Evolutionary conservation across 2,888 invertebrate species (phyloP).

Genomic region (Sesamia inferens): DNA sequence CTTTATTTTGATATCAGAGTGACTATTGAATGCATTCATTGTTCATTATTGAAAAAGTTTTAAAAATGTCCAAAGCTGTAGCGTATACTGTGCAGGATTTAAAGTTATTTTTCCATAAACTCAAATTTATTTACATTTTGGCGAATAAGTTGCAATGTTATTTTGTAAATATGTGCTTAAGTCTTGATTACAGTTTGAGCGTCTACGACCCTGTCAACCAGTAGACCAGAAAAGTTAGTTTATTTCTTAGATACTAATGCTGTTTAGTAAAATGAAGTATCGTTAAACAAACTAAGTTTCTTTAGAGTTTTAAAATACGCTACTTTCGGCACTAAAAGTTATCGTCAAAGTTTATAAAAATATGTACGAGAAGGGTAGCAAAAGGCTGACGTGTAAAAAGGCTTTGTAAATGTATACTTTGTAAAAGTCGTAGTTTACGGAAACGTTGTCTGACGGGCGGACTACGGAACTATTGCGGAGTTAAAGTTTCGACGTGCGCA

Average conservation of each 20-base stretch:
- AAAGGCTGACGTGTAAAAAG: constrained; percentile 48
- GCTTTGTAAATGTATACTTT: constrained; percentile 46
- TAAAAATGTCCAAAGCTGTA: too few relatives aligned
- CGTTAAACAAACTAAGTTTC: constrained; percentile 1
- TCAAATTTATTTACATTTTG: too few relatives aligned
- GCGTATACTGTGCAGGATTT: too few relatives aligned
- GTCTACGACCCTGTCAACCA: neutral
- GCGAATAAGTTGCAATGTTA: too few relatives aligned
- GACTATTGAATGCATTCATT: too few relatives aligned
- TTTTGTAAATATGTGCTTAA: neutral
- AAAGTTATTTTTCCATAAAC: too few relatives aligned
- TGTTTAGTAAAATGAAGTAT: constrained; percentile 9
- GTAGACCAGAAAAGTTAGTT: neutral
- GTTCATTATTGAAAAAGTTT: too few relatives aligned
- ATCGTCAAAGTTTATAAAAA: constrained; percentile 46
- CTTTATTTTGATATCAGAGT: too few relatives aligned
- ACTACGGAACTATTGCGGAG: constrained; percentile 32
- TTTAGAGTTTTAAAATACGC: constrained; percentile 8
- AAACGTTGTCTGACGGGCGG: constrained; percentile 8
- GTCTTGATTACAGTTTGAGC: neutral
- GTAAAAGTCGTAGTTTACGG: constrained; percentile 28
- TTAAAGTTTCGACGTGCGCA: constrained; percentile 40
- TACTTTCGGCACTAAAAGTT: constrained; percentile 38
- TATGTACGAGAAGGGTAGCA: constrained; percentile 25
- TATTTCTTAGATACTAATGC: neutral